phyloP scores from a whole-genome alignment of 2,888 invertebrate species.

The Nudaria mundana region DNA sequence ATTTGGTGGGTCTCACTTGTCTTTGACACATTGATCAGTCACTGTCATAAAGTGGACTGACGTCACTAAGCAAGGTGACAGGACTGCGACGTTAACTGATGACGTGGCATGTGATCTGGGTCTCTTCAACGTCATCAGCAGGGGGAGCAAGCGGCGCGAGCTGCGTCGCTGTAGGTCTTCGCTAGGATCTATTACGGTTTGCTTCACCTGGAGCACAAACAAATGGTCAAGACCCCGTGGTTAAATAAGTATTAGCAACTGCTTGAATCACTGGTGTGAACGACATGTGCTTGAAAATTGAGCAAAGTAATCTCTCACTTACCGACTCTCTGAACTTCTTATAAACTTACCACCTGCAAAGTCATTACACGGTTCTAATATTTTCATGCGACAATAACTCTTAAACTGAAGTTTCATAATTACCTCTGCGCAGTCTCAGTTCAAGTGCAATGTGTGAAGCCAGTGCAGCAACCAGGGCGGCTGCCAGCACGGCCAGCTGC shows the following conservation, averaged over 20 bases:
- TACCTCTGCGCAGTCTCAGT: slow-evolving; percentile 48
- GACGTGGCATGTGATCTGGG: slow-evolving; percentile 40
- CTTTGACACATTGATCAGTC: no score
- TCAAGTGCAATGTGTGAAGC: slow-evolving; percentile 62
- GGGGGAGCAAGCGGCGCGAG: slow-evolving; percentile 43
- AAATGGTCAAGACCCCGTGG: not conserved
- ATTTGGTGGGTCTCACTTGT: not conserved
- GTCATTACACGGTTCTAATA: no score
- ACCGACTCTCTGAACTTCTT: no score
- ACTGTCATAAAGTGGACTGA: no score
- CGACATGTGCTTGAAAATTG: no score
- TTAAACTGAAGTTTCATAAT: no score
- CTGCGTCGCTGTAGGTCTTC: slow-evolving; percentile 63
- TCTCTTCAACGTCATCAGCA: slow-evolving; percentile 38
- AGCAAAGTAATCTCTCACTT: no score
- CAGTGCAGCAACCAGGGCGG: slow-evolving; percentile 63
- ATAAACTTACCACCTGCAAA: no score
- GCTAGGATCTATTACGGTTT: slow-evolving; percentile 63
- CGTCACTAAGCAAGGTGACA: slow-evolving; percentile 2
- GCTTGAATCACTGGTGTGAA: no score
- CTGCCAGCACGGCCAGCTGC: slow-evolving; percentile 65
- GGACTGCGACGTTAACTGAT: slow-evolving; percentile 40
- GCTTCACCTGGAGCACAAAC: slow-evolving; percentile 39
- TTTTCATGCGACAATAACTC: no score
- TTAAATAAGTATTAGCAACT: no score